Percentiles rank a stretch among this genome's conserved stretches.
Conservation (phyloP, 2,797 vertebrate genomes). For the Tangara arthus region DNA sequence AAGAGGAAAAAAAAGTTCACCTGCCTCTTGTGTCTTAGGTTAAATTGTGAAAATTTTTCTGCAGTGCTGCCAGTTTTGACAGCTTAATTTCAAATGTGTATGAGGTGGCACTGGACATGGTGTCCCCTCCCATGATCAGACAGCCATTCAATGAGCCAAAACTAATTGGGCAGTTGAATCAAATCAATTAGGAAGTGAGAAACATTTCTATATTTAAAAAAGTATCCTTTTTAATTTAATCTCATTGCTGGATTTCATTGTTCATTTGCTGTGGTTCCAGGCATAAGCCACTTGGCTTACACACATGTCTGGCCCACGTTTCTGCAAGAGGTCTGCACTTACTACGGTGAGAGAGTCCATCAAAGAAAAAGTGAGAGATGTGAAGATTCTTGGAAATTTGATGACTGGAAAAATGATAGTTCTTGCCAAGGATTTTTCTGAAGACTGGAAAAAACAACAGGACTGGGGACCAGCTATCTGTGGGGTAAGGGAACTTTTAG, state of each 20-base stretch:
- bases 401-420: constrained; percentile 55
- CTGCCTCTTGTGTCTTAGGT: not conserved
- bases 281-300: constrained; percentile 55
- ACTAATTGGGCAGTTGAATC: not conserved
- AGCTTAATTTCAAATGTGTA: not conserved
- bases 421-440: constrained; percentile 72
- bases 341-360: constrained; percentile 40
- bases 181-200: not conserved
- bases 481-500: constrained; percentile 64
- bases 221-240: not conserved
- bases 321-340: constrained; percentile 52
- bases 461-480: constrained; percentile 49
- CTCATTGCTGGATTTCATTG: constrained; percentile 1
- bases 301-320: not conserved
- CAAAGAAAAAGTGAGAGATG: constrained; percentile 49
- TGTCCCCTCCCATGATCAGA: not conserved
- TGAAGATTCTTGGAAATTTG: constrained; percentile 60
- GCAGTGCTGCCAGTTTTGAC: not conserved
- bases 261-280: constrained; percentile 38
- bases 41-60: not conserved
- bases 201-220: not conserved
- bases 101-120: not conserved
- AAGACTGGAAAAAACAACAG: constrained; percentile 67
- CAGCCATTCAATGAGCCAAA: not conserved
- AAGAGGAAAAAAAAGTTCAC: not conserved